phyloP scores from a whole-genome alignment of 2,888 invertebrate genomes.

The Lathronympha strigana region DNA sequence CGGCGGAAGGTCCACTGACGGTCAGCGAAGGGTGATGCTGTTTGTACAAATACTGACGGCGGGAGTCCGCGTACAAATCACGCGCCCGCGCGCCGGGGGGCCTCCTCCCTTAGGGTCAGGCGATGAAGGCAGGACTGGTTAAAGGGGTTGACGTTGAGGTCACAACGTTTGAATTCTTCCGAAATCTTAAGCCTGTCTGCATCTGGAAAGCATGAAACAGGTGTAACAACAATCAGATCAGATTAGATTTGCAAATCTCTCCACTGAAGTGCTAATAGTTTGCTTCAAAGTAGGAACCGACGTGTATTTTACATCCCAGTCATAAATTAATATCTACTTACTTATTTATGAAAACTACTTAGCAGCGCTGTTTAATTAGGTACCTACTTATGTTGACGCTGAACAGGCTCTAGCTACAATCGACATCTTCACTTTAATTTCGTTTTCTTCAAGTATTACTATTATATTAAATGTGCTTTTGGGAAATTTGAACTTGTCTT shows the following conservation, averaged over 20 bases:
- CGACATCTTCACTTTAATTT: too few species aligned
- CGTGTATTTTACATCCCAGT: background rate
- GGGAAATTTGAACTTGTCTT: too few species aligned
- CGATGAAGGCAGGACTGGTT: conserved; percentile 8
- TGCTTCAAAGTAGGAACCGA: background rate
- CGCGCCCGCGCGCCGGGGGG: conserved; percentile 67
- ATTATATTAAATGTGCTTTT: too few species aligned
- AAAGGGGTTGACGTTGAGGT: conserved; percentile 8
- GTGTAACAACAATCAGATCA: background rate
- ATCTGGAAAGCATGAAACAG: background rate
- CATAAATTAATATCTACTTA: too few species aligned
- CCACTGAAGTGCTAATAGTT: background rate
- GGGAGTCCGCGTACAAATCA: conserved; percentile 82
- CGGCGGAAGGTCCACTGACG: too few species aligned
- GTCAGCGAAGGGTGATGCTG: too few species aligned
- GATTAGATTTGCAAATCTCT: background rate
- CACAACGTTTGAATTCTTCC: background rate
- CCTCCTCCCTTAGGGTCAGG: conserved; percentile 23
- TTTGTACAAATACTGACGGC: conserved; percentile 78
- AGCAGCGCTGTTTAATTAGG: too few species aligned
- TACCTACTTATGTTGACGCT: too few species aligned
- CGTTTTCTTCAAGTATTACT: too few species aligned
- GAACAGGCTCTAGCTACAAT: too few species aligned
- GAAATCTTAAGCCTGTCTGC: background rate
- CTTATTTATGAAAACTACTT: too few species aligned